Evolutionary conservation across 2,113 vertebrate genomes (phyloP).

Genomic region (Axis porcinus): DNA sequence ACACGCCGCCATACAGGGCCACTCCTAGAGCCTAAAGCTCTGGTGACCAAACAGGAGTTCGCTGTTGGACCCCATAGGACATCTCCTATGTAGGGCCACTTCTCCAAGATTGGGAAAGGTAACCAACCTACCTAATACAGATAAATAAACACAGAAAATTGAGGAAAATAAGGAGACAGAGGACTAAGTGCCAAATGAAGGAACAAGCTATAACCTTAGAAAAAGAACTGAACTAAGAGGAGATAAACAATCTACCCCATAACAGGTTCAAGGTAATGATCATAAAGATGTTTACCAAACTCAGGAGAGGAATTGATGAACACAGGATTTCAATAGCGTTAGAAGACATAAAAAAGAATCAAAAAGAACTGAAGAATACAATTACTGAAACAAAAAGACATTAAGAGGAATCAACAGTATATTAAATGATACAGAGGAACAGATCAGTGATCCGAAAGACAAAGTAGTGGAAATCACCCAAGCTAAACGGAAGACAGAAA

Average conservation of each 20-base stretch:
- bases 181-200: not conserved
- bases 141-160: not conserved
- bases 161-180: not conserved
- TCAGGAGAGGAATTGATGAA: not conserved
- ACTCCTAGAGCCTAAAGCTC: not conserved
- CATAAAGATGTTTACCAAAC: not conserved
- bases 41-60: too few species aligned
- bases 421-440: not conserved
- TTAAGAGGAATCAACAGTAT: too few species aligned
- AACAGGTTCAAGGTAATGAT: not conserved
- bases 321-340: not conserved
- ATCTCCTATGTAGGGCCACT: not conserved
- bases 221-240: not conserved
- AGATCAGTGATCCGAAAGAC: not conserved
- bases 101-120: not conserved
- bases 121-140: not conserved
- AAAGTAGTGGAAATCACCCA: too few species aligned
- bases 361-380: not conserved
- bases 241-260: not conserved
- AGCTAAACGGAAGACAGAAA: not conserved
- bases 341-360: not conserved
- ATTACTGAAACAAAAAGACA: not conserved
- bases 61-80: not conserved
- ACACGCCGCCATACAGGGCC: accelerated
- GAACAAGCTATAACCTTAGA: not conserved